Base-by-base conservation (phyloP, 2,113 vertebrate species). In the Gadus chalcogrammus region DNA sequence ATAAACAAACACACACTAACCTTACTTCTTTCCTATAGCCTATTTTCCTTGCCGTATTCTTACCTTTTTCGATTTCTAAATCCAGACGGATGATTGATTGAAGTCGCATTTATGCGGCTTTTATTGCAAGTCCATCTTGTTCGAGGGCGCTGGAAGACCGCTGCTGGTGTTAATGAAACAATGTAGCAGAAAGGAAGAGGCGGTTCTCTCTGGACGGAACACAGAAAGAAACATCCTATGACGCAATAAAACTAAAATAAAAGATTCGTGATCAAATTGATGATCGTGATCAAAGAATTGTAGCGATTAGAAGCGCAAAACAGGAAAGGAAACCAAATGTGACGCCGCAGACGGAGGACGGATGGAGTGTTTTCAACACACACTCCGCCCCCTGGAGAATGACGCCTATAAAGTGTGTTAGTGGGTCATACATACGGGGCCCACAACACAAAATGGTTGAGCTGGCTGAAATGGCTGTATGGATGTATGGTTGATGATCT, bases 391-490 rank as follows among this genome's bases (percentile, higher is more conserved):
- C 76, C 64, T 0, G 13, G 79, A 73, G 85, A 1, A 16, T 7
- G 2, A 9, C 7, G 15, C 55, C 3, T 58, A 48, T 48, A 3
- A 90, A 82, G 27, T 88, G 86, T 92, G 91, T 90, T 89, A 91
- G 87, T 92, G 81, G 88, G 90, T 89, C 91, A 86, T 58, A 87
- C 88, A 91, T 90, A 84, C 88, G 86, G 88, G 88, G 53, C 64
- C 65, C 64, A 3, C 1, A 61, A 1, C 61, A 85, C 84, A 87
- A 91, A 92, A 90, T 92, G 91, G 89, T 81, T 65, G 87, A 67
- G 75, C 72, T 60, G 8, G 22, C 74, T 79, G 79, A 88, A 89
- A 87, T 87, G 88, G 85, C 81, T 56, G 17, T 56, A 7, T 56
- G 3, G 4, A 16, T 58, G 55, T n/a, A 58, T n/a, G 55, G 31